Conservation (phyloP, 2,888 invertebrate species). For the Achlya flavicornis region DNA sequence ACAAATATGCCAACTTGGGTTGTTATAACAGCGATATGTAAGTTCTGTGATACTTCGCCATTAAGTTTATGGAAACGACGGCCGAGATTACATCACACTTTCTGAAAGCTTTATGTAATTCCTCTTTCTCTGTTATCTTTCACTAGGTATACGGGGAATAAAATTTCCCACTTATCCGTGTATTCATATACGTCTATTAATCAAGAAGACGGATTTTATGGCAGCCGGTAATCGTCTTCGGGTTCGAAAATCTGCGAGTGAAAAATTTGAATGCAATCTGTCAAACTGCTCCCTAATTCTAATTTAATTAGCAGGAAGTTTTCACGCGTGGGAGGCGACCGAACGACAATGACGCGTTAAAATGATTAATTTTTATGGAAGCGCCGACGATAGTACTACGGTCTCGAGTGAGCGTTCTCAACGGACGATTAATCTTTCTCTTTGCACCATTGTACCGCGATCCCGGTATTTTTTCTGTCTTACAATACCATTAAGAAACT, state of each 20-base stretch:
- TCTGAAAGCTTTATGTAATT: conserved; percentile 81
- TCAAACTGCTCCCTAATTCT: conserved; percentile 78
- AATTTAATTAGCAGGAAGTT: conserved; percentile 79
- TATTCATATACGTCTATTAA: conserved; percentile 60
- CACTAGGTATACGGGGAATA: conserved; percentile 48
- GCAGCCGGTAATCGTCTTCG: conserved; percentile 60
- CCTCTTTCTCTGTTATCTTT: conserved; percentile 65
- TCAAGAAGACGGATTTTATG: conserved; percentile 66
- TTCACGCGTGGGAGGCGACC: conserved; percentile 71
- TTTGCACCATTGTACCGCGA: conserved; percentile 76
- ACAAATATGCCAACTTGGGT: conserved; percentile 83
- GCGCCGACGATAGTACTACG: conserved; percentile 55
- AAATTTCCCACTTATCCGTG: conserved; percentile 49
- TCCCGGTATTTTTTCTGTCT: conserved; percentile 81
- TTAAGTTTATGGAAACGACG: conserved; percentile 83
- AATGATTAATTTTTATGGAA: conserved; percentile 81
- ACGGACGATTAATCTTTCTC: conserved; percentile 81
- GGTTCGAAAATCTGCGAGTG: conserved; percentile 50
- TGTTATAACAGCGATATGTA: conserved; percentile 84
- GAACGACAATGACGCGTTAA: conserved; percentile 79
- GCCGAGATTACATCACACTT: conserved; percentile 81
- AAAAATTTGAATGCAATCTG: conserved; percentile 74
- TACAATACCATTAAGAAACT: conserved; percentile 82
- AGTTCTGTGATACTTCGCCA: conserved; percentile 82
- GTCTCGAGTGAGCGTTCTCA: conserved; percentile 62